phyloP scores from a whole-genome alignment of 2,113 vertebrate genomes.

The Zosterops borbonicus region DNA sequence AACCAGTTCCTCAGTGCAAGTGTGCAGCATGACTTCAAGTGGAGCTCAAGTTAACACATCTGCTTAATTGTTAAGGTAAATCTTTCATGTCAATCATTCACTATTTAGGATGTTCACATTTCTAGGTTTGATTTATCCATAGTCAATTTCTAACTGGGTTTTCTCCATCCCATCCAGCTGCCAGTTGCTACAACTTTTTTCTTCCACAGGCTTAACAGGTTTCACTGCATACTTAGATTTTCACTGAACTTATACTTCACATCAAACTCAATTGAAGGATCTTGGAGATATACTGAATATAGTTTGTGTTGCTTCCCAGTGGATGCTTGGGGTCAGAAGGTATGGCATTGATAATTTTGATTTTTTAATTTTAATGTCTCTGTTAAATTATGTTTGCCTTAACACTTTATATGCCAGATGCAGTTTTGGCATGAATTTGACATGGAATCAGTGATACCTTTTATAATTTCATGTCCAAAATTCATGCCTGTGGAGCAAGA shows the following conservation, averaged over 20 bases:
- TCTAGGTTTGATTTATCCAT: background rate
- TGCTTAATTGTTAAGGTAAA: background rate
- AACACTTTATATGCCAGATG: background rate
- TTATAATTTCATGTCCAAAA: background rate
- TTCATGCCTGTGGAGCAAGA: background rate
- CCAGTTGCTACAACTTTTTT: background rate
- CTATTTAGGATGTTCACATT: background rate
- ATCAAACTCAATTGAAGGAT: background rate
- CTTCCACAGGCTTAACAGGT: background rate
- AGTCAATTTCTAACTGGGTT: background rate
- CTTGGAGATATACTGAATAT: background rate
- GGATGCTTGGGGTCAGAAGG: background rate
- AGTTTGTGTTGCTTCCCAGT: background rate
- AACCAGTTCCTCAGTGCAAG: background rate
- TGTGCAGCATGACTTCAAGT: background rate
- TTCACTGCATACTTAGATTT: background rate
- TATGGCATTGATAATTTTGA: background rate
- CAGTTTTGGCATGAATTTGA: background rate
- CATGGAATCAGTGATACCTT: background rate
- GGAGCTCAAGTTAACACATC: background rate
- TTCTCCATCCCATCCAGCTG: background rate
- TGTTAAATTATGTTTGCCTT: background rate
- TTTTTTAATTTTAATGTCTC: background rate
- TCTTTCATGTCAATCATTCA: background rate
- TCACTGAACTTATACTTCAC: background rate